Evolutionary conservation across 2,113 vertebrate genomes (phyloP).

Genomic region (Anolis carolinensis): DNA sequence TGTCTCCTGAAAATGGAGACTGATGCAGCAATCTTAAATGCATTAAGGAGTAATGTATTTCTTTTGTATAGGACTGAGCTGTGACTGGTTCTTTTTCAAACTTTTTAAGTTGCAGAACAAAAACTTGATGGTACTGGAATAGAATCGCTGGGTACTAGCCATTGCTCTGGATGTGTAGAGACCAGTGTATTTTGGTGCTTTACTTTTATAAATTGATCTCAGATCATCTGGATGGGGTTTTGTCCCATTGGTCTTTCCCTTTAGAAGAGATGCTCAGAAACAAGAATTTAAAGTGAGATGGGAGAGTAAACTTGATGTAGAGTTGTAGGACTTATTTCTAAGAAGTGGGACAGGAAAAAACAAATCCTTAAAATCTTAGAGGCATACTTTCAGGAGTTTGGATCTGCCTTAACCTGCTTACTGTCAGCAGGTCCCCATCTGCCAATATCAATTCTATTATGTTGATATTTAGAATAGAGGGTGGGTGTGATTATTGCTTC

Average conservation of each 20-base stretch:
- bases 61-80: not conserved
- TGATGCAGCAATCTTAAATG: not conserved
- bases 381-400: conserved; percentile 33
- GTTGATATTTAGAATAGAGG: conserved; percentile 26
- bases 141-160: conserved; percentile 48
- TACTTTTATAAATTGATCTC: conserved; percentile 4
- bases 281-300: not conserved
- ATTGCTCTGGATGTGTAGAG: not conserved
- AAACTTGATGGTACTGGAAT: conserved; percentile 34
- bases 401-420: conserved; percentile 46
- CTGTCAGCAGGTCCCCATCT: conserved; percentile 31
- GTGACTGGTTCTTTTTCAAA: not conserved
- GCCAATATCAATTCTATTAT: conserved; percentile 26
- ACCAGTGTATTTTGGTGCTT: conserved; percentile 36
- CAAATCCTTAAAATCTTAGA: conserved; percentile 21
- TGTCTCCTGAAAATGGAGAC: not conserved
- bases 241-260: not conserved
- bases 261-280: not conserved
- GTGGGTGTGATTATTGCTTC: conserved; percentile 13
- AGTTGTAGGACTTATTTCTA: conserved; percentile 6
- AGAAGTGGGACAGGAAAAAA: not conserved
- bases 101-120: conserved; percentile 34
- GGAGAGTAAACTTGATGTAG: not conserved
- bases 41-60: not conserved
- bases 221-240: not conserved